These are phyloP conservation scores for Chinchilla lanigera DNA, from an alignment of 2,113 vertebrate genomes.

Conservation along the genomic window DNA sequence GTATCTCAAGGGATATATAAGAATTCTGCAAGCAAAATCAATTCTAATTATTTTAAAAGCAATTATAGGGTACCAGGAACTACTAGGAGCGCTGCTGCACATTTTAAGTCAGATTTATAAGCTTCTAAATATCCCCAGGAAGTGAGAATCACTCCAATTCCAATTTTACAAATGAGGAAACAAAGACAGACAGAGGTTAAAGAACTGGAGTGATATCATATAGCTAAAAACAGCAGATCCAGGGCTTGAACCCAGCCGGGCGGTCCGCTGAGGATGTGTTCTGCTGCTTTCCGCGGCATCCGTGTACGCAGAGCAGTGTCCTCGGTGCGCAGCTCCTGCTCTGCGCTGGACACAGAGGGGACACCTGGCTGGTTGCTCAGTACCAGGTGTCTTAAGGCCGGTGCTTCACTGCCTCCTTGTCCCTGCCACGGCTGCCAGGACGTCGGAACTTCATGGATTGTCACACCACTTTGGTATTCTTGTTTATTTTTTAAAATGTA, in stretches of 20 bases:
- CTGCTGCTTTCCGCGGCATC: not conserved
- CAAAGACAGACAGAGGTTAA: not conserved
- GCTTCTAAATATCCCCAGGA: not conserved
- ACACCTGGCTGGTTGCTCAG: not conserved
- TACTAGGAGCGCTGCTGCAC: not conserved
- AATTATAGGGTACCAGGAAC: not conserved
- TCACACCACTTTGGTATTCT: not conserved
- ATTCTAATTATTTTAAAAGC: not conserved
- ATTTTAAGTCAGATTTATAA: slow-evolving; percentile 6
- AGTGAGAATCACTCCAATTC: not conserved
- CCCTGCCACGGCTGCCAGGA: not conserved
- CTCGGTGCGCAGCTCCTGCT: fast-evolving
- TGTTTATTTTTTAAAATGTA: not conserved
- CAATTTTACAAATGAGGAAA: slow-evolving; percentile 29
- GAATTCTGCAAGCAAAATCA: not conserved
- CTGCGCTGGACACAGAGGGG: no score
- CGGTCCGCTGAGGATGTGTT: not conserved
- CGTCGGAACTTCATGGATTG: not conserved
- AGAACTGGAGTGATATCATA: not conserved
- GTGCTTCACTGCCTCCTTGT: not conserved
- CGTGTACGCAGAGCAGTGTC: not conserved
- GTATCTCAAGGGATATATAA: not conserved
- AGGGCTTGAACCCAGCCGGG: not conserved
- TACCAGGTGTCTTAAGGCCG: not conserved
- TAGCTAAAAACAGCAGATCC: not conserved